Percentiles rank a stretch among this genome's conserved stretches.
phyloP scores from a whole-genome alignment of 2,113 vertebrate species.

The Scophthalmus maximus region DNA sequence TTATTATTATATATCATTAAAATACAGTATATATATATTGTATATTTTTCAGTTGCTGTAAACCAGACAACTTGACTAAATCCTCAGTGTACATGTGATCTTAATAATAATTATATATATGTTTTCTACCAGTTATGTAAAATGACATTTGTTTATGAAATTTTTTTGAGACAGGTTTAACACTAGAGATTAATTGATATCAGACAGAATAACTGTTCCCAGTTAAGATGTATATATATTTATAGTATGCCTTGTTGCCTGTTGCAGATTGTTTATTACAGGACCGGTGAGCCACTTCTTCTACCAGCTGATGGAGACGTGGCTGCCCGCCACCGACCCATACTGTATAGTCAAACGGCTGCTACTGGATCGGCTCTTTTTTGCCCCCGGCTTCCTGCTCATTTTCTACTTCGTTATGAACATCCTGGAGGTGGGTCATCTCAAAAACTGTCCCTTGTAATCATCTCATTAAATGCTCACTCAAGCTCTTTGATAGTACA shows the following conservation, averaged over 20 bases:
- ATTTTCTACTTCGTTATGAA: conserved; percentile 89
- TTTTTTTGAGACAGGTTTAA: too few species aligned
- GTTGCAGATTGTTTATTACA: conserved; percentile 85
- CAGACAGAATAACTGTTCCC: too few species aligned
- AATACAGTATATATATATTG: too few species aligned
- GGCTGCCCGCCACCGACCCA: conserved; percentile 83
- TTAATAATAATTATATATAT: too few species aligned
- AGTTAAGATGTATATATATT: too few species aligned
- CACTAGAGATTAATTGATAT: too few species aligned
- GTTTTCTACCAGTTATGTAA: neutral
- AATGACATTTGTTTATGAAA: too few species aligned
- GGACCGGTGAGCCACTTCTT: conserved; percentile 90
- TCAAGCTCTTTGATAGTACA: too few species aligned
- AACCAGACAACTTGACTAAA: too few species aligned
- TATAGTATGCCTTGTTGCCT: neutral
- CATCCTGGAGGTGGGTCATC: conserved; percentile 85
- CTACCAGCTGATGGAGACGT: conserved; percentile 87
- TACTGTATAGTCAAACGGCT: conserved; percentile 85
- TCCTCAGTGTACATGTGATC: too few species aligned
- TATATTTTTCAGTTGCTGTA: neutral
- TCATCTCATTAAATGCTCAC: neutral
- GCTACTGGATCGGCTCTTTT: conserved; percentile 87
- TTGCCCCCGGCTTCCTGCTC: conserved; percentile 87
- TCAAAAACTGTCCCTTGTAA: neutral
- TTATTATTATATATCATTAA: too few species aligned